Base-by-base conservation (phyloP, 2,113 vertebrate genomes). In the Bubo blakistoni region DNA sequence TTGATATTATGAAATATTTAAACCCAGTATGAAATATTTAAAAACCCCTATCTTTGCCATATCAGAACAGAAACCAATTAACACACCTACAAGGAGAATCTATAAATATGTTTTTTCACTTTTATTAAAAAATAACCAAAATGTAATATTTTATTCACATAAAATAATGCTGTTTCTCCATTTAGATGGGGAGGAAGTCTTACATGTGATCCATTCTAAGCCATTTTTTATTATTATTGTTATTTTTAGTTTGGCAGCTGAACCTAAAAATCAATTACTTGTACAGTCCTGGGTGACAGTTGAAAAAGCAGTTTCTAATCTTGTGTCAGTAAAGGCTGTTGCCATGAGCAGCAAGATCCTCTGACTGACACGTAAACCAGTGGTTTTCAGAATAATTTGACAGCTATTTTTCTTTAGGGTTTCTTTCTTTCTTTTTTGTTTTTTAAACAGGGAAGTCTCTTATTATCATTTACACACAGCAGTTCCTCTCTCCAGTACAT, bases 221-320 rank as follows among this genome's bases (percentile, higher is more conserved):
- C 22, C 16, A 46, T 85, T 93, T 91, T 92, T 96, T 89, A 87
- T 96, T 95, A 87, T 92, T 96, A 52, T 92, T 94, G 54, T 88
- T 95, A 89, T 87, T 96, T 91, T 94, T 88, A 6, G 32, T 92
- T 90, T 95, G 96, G 70, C 94, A 96, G 55, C 58, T 77, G 86
- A 94, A 94, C 70, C 81, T 80, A 69, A 92, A 96, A 96, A 95
- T 96, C 92, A 94, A 96, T 96, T 97, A 95, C 78, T 88, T 95
- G 79, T 81, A 72, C 58, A 82, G 73, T 71, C 78, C 63, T 85
- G 88, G 84, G 24, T 92, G 94, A 93, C 94, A 96, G 86, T n/a
- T 81, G 71, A 65, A 92, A 94, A 96, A 86, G 34, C 69, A 74
- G 61, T 71, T 79, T 81, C 89, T 90, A 96, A 73, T 88, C 67